A percentile compares a stretch with the other conserved stretches of the same genome.
Evolutionary conservation across 2,113 vertebrate species (phyloP).

Genomic region (Anolis sagrei): DNA sequence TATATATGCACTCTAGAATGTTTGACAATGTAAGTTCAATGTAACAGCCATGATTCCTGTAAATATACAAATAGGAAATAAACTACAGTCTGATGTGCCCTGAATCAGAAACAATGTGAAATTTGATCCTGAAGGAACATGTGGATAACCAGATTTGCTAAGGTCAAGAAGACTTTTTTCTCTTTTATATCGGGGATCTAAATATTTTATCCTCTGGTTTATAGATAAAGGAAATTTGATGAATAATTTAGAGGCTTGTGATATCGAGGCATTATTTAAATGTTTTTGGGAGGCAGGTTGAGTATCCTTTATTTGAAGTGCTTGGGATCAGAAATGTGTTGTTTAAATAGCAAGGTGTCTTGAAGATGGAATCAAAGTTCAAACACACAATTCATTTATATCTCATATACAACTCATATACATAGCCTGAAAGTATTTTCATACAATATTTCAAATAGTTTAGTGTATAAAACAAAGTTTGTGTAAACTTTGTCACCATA

Average conservation of each 20-base stretch:
- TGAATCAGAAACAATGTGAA: neutral
- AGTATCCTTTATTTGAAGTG: too few species aligned
- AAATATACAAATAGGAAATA: conserved; percentile 10
- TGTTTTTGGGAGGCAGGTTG: neutral
- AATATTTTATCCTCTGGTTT: neutral
- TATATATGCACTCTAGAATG: neutral
- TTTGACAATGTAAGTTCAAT: neutral
- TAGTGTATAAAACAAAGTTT: too few species aligned
- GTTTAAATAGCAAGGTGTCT: too few species aligned
- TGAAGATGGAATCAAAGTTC: too few species aligned
- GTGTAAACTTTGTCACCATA: too few species aligned
- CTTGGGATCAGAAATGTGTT: too few species aligned
- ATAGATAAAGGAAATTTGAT: neutral
- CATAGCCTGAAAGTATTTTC: too few species aligned
- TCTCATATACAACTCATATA: too few species aligned
- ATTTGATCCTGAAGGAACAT: neutral
- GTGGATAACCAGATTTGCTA: neutral
- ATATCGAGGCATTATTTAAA: neutral
- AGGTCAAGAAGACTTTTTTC: neutral
- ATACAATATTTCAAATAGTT: too few species aligned
- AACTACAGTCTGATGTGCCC: neutral
- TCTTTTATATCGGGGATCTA: neutral
- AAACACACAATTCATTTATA: too few species aligned
- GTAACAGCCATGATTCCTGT: neutral
- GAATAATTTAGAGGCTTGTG: neutral